A percentile compares a stretch with the other conserved stretches of the same genome.
Conservation (phyloP, 64 coral and sea anemone species). For the Anthopleura sola region DNA sequence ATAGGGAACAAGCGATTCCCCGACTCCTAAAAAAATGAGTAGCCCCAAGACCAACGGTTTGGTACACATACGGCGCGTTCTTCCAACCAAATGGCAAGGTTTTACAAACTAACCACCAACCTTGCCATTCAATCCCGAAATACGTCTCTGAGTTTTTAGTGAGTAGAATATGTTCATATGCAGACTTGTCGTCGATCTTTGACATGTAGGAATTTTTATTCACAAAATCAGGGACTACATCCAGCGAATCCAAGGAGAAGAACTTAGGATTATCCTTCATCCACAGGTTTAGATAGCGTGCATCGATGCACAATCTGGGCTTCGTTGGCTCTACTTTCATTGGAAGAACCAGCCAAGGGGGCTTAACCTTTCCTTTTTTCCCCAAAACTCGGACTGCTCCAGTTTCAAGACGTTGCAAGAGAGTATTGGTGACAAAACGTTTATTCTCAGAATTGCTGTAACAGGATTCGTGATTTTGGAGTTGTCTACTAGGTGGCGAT, state of each 20-base stretch:
- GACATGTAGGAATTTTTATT: not conserved
- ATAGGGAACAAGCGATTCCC: constrained; percentile 3
- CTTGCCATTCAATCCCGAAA: constrained; percentile 30
- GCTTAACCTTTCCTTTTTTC: not conserved
- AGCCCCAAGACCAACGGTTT: not conserved
- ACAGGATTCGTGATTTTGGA: too few relatives aligned
- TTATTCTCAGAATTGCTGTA: too few relatives aligned
- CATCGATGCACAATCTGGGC: too few relatives aligned
- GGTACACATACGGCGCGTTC: constrained; percentile 24
- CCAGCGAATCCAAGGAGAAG: not conserved
- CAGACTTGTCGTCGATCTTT: constrained; percentile 42
- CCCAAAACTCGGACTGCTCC: constrained; percentile 16
- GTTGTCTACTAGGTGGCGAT: too few relatives aligned
- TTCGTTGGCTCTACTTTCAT: too few relatives aligned
- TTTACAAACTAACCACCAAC: not conserved
- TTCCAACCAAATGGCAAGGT: constrained; percentile 42
- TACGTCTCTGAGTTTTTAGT: not conserved
- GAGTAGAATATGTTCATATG: constrained; percentile 7
- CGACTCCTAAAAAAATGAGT: constrained; percentile 16
- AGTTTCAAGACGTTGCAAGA: not conserved
- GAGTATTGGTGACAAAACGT: not conserved
- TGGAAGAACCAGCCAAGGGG: too few relatives aligned
- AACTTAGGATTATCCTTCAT: not conserved
- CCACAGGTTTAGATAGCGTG: constrained; percentile 13
- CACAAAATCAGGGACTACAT: not conserved